Conservation (phyloP, 2,797 vertebrate species). For the Karalla daura region DNA sequence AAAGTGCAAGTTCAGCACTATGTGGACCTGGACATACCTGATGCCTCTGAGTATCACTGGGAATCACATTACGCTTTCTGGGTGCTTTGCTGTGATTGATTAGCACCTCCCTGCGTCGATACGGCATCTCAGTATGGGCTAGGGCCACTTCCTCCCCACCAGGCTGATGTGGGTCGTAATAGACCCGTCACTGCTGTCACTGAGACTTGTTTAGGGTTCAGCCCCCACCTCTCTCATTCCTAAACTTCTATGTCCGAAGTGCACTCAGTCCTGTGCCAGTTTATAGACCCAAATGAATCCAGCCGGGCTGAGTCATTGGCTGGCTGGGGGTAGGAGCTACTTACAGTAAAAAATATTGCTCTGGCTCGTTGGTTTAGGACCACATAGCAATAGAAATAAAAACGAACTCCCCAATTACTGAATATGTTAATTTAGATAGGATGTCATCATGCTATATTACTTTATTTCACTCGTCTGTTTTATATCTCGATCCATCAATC, state of each 20-base stretch:
- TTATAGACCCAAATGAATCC: slow-evolving; percentile 18
- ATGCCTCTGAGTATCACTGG: background rate
- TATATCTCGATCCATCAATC: too few species aligned
- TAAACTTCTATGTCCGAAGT: slow-evolving; percentile 14
- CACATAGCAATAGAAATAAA: background rate
- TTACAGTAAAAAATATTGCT: background rate
- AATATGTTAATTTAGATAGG: background rate
- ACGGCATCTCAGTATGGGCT: slow-evolving; percentile 23
- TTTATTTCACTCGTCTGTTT: too few species aligned
- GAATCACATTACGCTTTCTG: slow-evolving; percentile 16
- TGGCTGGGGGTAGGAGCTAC: slow-evolving; percentile 5
- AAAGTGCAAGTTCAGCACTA: slow-evolving; percentile 19
- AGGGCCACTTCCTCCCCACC: slow-evolving; percentile 7
- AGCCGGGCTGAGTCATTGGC: slow-evolving; percentile 23
- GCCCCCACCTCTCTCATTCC: background rate
- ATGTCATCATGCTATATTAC: too few species aligned
- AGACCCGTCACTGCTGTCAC: slow-evolving; percentile 15
- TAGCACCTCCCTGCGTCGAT: background rate
- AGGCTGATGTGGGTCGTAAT: slow-evolving; percentile 10
- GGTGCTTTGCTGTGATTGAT: slow-evolving; percentile 6
- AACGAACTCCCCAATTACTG: background rate
- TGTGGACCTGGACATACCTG: background rate
- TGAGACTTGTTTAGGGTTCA: background rate
- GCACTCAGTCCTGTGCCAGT: slow-evolving; percentile 9
- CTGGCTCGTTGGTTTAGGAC: slow-evolving; percentile 4